Conservation (phyloP, 2,888 invertebrate species). For the Lamellibrachia columna region DNA sequence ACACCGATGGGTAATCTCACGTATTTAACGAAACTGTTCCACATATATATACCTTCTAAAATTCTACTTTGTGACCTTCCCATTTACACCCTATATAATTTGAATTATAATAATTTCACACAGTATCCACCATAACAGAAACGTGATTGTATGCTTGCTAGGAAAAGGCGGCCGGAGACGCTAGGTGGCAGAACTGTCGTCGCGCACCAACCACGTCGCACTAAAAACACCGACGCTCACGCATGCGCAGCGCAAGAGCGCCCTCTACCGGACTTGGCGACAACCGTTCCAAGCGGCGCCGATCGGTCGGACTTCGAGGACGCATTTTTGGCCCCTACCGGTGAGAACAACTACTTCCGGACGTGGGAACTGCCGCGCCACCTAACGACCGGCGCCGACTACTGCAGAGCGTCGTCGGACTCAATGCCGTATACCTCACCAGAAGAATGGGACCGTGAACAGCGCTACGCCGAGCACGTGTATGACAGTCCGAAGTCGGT, state of each 20-base stretch:
- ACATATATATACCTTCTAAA: no score
- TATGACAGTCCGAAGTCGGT: slow-evolving; percentile 34
- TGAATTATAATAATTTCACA: no score
- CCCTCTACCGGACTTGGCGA: neutral
- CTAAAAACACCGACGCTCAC: neutral
- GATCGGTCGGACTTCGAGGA: neutral
- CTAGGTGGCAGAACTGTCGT: neutral
- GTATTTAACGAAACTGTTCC: no score
- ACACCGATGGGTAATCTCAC: no score
- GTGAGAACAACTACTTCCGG: slow-evolving; percentile 5
- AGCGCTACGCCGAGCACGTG: slow-evolving; percentile 29
- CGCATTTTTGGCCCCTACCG: neutral
- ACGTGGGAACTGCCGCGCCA: slow-evolving; percentile 12
- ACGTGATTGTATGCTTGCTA: neutral
- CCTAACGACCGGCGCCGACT: neutral
- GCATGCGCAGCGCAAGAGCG: neutral
- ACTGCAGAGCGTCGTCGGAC: slow-evolving; percentile 5
- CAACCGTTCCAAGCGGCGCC: neutral
- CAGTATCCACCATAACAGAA: neutral
- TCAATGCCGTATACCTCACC: neutral
- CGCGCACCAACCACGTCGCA: neutral
- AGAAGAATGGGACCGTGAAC: slow-evolving; percentile 17
- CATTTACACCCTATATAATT: no score
- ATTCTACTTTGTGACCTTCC: no score
- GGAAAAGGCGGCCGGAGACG: neutral